phyloP scores from a whole-genome alignment of 2,888 invertebrate genomes.

The Calephelis perditalis region DNA sequence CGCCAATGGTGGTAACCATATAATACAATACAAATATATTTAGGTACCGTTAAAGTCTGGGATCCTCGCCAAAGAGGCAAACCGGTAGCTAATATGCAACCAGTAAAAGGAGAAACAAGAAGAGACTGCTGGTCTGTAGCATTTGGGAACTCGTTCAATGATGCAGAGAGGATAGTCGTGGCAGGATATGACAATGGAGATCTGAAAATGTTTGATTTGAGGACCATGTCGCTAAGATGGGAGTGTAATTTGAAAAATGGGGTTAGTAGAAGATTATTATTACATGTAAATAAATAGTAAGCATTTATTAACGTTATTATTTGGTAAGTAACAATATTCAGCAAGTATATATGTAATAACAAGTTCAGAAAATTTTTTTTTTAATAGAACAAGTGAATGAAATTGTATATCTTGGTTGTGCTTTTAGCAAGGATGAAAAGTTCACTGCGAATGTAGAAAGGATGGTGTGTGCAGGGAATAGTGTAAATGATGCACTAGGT shows the following conservation, averaged over 20 bases:
- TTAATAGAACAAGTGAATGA: too few relatives aligned
- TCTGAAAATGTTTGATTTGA: conserved; percentile 94
- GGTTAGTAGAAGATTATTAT: conserved; percentile 55
- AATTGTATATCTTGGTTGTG: too few relatives aligned
- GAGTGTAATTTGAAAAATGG: conserved; percentile 96
- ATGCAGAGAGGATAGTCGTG: conserved; percentile 89
- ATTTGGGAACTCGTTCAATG: conserved; percentile 94
- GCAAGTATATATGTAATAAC: too few relatives aligned
- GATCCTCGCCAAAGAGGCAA: conserved; percentile 92
- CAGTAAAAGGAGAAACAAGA: conserved; percentile 81
- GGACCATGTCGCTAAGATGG: conserved; percentile 90
- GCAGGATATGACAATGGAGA: conserved; percentile 99
- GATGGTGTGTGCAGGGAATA: too few relatives aligned
- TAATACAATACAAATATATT: background rate
- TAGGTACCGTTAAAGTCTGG: conserved; percentile 95
- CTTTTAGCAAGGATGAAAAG: too few relatives aligned
- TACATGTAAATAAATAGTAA: too few relatives aligned
- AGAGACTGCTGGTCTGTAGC: conserved; percentile 97
- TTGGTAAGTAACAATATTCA: too few relatives aligned
- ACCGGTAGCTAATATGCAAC: conserved; percentile 94
- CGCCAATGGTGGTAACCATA: too few relatives aligned
- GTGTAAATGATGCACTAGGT: too few relatives aligned
- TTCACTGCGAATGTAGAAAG: too few relatives aligned
- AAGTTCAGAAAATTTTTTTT: too few relatives aligned
- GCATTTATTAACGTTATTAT: too few relatives aligned